Percentiles rank a stretch among this genome's conserved stretches.
These are phyloP conservation scores for Lymantria monacha DNA, from an alignment of 2,888 invertebrate genomes.

Conservation along the genomic window DNA sequence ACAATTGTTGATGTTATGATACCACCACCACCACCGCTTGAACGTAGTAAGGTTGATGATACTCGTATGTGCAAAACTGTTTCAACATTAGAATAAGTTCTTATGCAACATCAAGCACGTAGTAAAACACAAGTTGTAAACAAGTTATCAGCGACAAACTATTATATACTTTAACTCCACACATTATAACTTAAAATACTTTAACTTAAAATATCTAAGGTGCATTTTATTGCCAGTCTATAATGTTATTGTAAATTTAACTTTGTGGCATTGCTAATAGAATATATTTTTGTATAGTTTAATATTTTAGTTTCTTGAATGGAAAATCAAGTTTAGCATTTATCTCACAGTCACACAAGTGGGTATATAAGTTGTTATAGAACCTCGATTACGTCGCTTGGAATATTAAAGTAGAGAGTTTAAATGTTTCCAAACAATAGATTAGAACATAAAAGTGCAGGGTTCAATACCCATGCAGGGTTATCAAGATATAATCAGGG, in stretches of 20 bases:
- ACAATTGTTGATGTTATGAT: too few species aligned
- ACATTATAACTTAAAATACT: too few species aligned
- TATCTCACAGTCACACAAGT: neutral
- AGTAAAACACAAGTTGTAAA: neutral
- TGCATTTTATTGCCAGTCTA: neutral
- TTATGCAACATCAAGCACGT: neutral
- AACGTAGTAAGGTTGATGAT: neutral
- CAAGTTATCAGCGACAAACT: neutral
- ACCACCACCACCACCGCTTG: too few species aligned
- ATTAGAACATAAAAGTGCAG: too few species aligned
- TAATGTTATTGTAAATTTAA: neutral
- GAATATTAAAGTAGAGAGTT: too few species aligned
- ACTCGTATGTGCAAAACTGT: neutral
- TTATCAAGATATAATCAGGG: too few species aligned
- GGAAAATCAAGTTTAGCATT: neutral
- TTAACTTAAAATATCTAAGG: too few species aligned
- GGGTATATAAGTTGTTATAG: too few species aligned
- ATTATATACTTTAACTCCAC: neutral
- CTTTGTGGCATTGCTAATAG: neutral
- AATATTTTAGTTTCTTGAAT: neutral
- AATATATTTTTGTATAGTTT: neutral
- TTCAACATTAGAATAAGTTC: neutral
- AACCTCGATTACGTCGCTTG: too few species aligned
- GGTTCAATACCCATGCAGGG: too few species aligned
- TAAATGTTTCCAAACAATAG: too few species aligned